Evolutionary conservation across 2,888 invertebrate genomes (phyloP), one percentile per base, ranked within the genome.

Genomic region (Piscicola geometra): DNA sequence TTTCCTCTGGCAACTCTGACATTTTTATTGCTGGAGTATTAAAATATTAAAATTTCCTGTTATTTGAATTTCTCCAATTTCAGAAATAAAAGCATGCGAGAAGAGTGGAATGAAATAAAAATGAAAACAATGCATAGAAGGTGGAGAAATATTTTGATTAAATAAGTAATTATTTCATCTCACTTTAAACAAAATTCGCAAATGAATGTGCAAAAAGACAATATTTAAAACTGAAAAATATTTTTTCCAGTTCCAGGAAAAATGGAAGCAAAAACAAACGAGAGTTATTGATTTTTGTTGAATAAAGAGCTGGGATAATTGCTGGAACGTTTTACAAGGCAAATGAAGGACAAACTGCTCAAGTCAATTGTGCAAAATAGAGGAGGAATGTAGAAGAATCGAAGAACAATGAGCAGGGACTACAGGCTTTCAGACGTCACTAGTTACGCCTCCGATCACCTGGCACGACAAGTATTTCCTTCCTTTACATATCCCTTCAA

Each of bases 391-490:
- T 64, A 33, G 18, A 30, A 5, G 67, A 33, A 3, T 32, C 30
- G 67, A 30, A 28, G 32, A 30, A 56, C 25, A 32, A 73, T 73
- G 73, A 56, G 64, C 52, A 73, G 60, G 28, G 73, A 73, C 28
- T 64, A 28, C 36, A 56, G 73, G 35, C 30, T 28, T 35, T 64
- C 73, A 33, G 64, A 64, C 33, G 73, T 50, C 5, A 52, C 35
- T 9, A 73, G 71, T 52, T 71, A 32, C 30, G 50, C 33, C 21
- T 56, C 73, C 12, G 73, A n/a, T n/a, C n/a, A n/a, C n/a, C n/a
- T n/a, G n/a, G n/a, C n/a, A 9, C 60, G 15, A 5, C 60, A 15
- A 5, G 3, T n/a, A 56, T 15, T 21, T 18, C n/a, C n/a, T 25
- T 56, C n/a, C 21, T 21, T 18, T 15, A 56, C 60, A 9, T 21